Base-by-base conservation (phyloP, 2,113 vertebrate genomes). In the Hippoglossus stenolepis region DNA sequence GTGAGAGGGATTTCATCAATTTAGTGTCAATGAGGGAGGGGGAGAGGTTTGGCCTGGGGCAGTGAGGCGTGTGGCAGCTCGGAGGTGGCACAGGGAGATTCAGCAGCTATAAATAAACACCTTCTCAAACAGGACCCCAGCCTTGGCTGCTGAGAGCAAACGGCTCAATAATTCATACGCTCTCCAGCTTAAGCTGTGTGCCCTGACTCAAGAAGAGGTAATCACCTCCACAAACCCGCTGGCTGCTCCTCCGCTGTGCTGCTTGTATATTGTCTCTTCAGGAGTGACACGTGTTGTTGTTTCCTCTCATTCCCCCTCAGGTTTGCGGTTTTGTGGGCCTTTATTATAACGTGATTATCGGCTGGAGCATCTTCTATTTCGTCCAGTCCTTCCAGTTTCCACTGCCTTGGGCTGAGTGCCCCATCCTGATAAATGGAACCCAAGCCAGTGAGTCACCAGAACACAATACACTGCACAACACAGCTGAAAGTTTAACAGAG, bases 361-460 rank as follows among this genome's bases (percentile, higher is more conserved):
- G 97, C 68, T 99, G 98, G 98, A 98, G 97, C 89, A 97, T 99
- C 94, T 99, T 99, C 80, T 99, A 99, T 90, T 99, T 99, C 91
- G 97, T 99, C 80, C 95, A 99, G 92, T 99, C 98, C 11, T 99
- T 99, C 93, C 98, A 99, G 93, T 97, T 96, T 85, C 98, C 98
- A 0, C 93, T 99, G 68, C 98, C 98, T 70, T 99, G 98, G 98
- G 97, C 96, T 8, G 96, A 98, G 68, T 99, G 98, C 63, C 97
- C 98, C 66, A 79, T 96, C 1, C 61, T 93, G 70, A 96, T 53
- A 73, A 99, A 99, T 0, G 97, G 97, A 89, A 95, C 92, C 0
- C 70, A 94, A 86, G 94, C 95, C 8, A 93, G 98, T 97, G 87
- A 97, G 97, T 94, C 26, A 40, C 53, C 13, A 66, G 6, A 40